Base-by-base conservation (phyloP, 2,113 vertebrate species). In the Lates calcarifer region DNA sequence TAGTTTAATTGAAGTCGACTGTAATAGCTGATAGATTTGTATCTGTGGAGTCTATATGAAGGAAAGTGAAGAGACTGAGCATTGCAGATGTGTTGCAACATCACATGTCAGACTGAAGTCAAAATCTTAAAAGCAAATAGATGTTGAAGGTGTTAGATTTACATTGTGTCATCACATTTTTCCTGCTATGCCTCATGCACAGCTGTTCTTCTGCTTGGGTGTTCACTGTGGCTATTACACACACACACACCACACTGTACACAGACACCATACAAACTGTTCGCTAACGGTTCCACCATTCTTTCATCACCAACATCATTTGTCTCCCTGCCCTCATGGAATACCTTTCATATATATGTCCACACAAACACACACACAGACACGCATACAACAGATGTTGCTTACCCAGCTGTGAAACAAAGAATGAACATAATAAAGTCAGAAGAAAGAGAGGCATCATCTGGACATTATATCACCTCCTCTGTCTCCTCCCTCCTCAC, bases 131-230 rank as follows among this genome's bases (percentile, higher is more conserved):
- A 75, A 22, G 28, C 35, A 10, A 43, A 31, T 18, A 35, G 65
- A 63, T 39, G 55, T 33, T 77, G 73, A 74, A 70, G 58, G 56
- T 82, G 67, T 63, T 45, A 51, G 55, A 82, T 68, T 85, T 80
- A 66, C 26, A 31, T 37, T 70, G 73, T 86, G 87, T 89, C 87
- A 83, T 83, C 81, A 83, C 72, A 83, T 75, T 71, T 81, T 76
- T 82, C 31, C 53, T 58, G 67, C 60, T 35, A 6, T 79, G 79
- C 49, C 74, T 89, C 80, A 89, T 55, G 13, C 84, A 70, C 84
- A 84, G 83, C 80, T 89, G 87, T 62, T 83, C 45, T 43, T 67
- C 37, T 71, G 49, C 68, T 67, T 61, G 61, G 51, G 15, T 33
- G 70, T 71, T 84, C 57, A 33, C 53, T 65, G 31, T 10, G 18